These are phyloP conservation scores for Asobara japonica DNA, from an alignment of 1,140 invertebrate species.

Conservation along the genomic window DNA sequence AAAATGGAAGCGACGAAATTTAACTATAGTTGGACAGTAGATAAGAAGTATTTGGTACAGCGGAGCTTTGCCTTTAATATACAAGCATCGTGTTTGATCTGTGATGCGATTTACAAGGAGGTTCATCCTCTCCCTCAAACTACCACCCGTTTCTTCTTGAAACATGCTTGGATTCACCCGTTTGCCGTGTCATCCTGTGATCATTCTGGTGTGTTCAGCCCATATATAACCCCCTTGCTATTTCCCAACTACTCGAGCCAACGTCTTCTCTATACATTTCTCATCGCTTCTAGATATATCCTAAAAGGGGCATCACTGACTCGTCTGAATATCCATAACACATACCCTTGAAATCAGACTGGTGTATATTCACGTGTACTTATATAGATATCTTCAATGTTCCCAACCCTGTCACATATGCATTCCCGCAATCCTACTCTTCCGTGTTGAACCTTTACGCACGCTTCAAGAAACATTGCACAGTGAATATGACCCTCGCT, in stretches of 20 bases:
- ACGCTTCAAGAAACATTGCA: slow-evolving; percentile 57
- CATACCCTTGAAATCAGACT: slow-evolving; percentile 24
- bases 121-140: slow-evolving; percentile 22
- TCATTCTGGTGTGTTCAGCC: slow-evolving; percentile 61
- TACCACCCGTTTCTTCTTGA: slow-evolving; percentile 31
- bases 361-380: slow-evolving; percentile 17
- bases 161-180: slow-evolving; percentile 42
- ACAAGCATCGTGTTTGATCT: slow-evolving; percentile 65
- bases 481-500: slow-evolving; percentile 46
- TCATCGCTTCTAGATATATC: slow-evolving; percentile 35
- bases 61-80: slow-evolving; percentile 62
- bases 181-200: slow-evolving; percentile 64
- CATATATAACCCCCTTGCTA: slow-evolving; percentile 44
- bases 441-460: slow-evolving; percentile 46
- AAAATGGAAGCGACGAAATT: slow-evolving; percentile 3
- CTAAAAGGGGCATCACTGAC: slow-evolving; percentile 16
- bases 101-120: slow-evolving; percentile 66
- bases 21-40: slow-evolving; percentile 40
- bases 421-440: slow-evolving; percentile 56
- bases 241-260: slow-evolving; percentile 38
- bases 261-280: slow-evolving; percentile 36
- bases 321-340: slow-evolving; percentile 57
- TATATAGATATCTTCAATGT: slow-evolving; percentile 19
- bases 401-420: slow-evolving; percentile 39
- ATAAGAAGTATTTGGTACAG: slow-evolving; percentile 43